These are phyloP conservation scores for Eretmocerus hayati DNA, from an alignment of 2,888 invertebrate species.

Conservation along the genomic window DNA sequence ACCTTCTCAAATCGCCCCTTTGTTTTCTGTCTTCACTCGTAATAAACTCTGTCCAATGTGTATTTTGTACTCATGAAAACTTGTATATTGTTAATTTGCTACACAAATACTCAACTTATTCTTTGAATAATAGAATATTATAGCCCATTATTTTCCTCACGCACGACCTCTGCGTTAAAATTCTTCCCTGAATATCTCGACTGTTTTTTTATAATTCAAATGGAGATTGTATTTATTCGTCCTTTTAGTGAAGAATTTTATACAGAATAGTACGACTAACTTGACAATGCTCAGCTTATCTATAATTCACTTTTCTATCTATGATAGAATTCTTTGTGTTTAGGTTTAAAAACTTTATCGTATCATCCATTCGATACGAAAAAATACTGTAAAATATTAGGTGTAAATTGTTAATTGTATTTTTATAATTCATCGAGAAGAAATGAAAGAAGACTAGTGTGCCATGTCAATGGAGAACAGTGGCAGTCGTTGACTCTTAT, in stretches of 20 bases:
- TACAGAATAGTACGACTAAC: neutral
- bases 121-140: conserved; percentile 31
- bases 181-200: neutral
- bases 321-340: conserved; percentile 2
- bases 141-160: conserved; percentile 18
- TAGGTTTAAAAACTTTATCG: too few species aligned
- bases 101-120: conserved; percentile 45
- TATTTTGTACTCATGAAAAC: conserved; percentile 38
- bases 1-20: neutral
- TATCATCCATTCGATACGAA: conserved; percentile 13
- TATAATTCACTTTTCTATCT: neutral
- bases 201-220: too few species aligned
- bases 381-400: conserved; percentile 22
- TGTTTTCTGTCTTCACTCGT: neutral
- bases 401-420: conserved; percentile 23
- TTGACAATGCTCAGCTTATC: neutral
- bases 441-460: conserved; percentile 20
- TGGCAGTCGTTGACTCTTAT: conserved; percentile 20
- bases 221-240: too few species aligned
- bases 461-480: conserved; percentile 23
- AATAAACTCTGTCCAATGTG: conserved; percentile 3
- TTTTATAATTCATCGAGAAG: conserved; percentile 19
- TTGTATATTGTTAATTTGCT: conserved; percentile 46
- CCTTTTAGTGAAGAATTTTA: neutral
- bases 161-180: too few species aligned